A percentile compares a stretch with the other conserved stretches of the same genome.
Evolutionary conservation across 2,888 invertebrate genomes (phyloP).

Genomic region (Candidula unifasciata): DNA sequence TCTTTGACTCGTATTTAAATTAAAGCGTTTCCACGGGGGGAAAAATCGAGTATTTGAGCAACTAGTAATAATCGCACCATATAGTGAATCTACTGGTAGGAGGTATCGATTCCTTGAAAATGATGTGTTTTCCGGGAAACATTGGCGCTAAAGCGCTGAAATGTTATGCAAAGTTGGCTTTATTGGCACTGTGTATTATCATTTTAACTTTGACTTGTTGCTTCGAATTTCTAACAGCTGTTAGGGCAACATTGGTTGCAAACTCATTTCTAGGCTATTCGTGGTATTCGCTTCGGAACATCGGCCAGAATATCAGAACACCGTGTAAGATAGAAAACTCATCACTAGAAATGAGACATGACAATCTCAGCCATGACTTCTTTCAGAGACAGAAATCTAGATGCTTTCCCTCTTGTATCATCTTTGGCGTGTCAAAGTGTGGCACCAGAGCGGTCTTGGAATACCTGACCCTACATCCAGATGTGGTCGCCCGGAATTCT

Average conservation of each 20-base stretch:
- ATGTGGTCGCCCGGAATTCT: conserved; percentile 19
- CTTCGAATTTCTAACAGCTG: background rate
- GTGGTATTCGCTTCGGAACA: background rate
- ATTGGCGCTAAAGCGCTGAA: background rate
- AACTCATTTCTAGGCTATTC: background rate
- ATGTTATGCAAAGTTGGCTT: background rate
- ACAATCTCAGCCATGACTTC: too few relatives aligned
- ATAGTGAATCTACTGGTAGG: too few relatives aligned
- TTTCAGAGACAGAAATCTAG: background rate
- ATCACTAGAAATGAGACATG: background rate
- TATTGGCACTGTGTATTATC: background rate
- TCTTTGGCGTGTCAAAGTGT: conserved; percentile 48
- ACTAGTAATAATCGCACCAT: too few relatives aligned
- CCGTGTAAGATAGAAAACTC: background rate
- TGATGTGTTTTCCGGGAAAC: background rate
- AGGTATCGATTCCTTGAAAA: background rate
- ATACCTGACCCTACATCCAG: conserved; percentile 42
- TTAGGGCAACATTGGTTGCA: background rate
- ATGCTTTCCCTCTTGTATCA: conserved; percentile 32
- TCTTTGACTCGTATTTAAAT: too few relatives aligned
- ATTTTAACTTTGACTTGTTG: background rate
- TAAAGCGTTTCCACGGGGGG: too few relatives aligned
- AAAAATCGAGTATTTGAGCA: too few relatives aligned
- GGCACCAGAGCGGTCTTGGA: conserved; percentile 44
- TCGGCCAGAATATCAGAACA: background rate